Evolutionary conservation across 2,888 invertebrate species (phyloP), one percentile per base, ranked within the genome.

Genomic region (Philhelius pedissequus): DNA sequence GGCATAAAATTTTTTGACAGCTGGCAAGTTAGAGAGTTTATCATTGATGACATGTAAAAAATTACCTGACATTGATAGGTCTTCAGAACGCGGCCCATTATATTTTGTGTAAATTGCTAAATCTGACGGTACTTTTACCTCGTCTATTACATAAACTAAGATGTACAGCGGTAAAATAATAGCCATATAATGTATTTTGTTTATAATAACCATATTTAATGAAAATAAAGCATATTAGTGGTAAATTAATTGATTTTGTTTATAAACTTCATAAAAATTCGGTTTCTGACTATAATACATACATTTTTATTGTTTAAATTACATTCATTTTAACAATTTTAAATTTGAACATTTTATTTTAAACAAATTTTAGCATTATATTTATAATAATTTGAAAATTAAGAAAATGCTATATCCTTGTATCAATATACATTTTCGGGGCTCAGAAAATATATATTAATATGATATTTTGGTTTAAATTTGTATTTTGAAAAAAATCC

Each of bases 371-470:
- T 13, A 13, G 52, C 18, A 6, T 56, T 60, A 60, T 22, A 0
- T 25, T 13, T 48, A n/a, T n/a, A 48, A 48, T 5, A 22, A 48
- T 32, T 2, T 9, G 18, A 15, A 27, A 15, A 52, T 18, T 15
- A 27, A 11, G 8, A 69, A 13, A 50, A 62, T n/a, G n/a, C 40
- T 32, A 15, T 50, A n/a, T n/a, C n/a, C n/a, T n/a, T n/a, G 8
- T 30, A 35, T 64, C 64, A 83, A 83, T 75, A 78, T 27, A 78
- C 83, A 83, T 70, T 83, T 83, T 83, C 58, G 83, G 83, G 83
- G 83, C 83, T 83, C 83, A 1, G 11, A 83, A 83, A 83, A 78
- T 75, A 74, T 66, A 70, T 75, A 78, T 69, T 70, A 74, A 38
- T 43, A 50, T 38, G 62, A 52, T 70, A 22, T 43, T 15, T 48